These are phyloP conservation scores for Drosophila seguyi DNA, from an alignment of 1,140 invertebrate species.

Conservation along the genomic window DNA sequence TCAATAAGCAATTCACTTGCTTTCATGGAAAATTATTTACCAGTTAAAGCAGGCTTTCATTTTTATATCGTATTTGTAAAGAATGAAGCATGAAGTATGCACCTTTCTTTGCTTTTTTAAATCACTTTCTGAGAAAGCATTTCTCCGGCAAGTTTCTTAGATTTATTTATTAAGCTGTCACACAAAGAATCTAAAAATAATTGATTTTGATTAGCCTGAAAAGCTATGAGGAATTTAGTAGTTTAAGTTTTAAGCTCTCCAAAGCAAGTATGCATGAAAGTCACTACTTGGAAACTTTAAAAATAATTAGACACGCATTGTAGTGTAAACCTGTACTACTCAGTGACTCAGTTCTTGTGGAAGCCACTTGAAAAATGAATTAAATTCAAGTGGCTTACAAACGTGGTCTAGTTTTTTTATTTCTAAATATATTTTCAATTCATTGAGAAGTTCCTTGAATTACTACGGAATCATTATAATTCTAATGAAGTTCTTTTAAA, in stretches of 20 bases:
- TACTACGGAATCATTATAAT: neutral
- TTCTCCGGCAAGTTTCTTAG: neutral
- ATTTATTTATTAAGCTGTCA: conserved; percentile 4
- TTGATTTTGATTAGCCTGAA: conserved; percentile 16
- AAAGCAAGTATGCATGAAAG: conserved; percentile 3
- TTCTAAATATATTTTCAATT: neutral
- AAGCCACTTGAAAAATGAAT: conserved; percentile 8
- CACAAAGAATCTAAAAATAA: conserved; percentile 16
- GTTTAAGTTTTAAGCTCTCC: neutral
- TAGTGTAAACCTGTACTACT: neutral
- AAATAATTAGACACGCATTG: conserved; percentile 15
- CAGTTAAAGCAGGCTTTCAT: neutral
- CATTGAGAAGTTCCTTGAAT: neutral
- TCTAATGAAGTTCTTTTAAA: neutral
- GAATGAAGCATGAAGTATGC: neutral
- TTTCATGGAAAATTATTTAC: neutral
- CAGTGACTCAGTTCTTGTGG: conserved; percentile 4
- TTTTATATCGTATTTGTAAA: neutral
- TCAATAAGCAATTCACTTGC: neutral
- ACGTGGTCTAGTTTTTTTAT: neutral
- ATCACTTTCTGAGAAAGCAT: neutral
- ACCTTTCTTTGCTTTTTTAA: neutral
- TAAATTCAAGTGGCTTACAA: neutral
- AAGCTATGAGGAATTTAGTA: neutral
- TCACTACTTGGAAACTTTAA: conserved; percentile 13